Evolutionary conservation across 2,113 vertebrate genomes (phyloP).

Genomic region (Ploceus nigricollis): DNA sequence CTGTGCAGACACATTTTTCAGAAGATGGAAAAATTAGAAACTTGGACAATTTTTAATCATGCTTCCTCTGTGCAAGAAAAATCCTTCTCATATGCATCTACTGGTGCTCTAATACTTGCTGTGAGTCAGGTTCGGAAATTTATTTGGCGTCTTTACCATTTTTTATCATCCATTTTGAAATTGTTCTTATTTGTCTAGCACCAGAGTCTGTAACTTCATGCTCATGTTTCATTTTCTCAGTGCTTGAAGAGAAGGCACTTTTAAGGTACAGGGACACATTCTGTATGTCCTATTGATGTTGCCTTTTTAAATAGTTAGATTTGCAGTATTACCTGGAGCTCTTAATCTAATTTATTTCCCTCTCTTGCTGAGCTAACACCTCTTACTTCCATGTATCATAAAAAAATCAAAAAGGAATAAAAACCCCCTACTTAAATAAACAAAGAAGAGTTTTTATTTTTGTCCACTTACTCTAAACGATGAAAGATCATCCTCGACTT

Average conservation of each 20-base stretch:
- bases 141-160: rapidly evolving
- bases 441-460: background rate
- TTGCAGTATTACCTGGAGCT: background rate
- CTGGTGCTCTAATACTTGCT: background rate
- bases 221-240: background rate
- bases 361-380: background rate
- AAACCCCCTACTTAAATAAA: background rate
- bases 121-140: background rate
- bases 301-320: background rate
- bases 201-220: background rate
- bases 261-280: background rate
- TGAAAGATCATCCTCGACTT: constrained; percentile 85
- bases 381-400: background rate
- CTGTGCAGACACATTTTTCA: background rate
- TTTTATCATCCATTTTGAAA: background rate
- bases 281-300: background rate
- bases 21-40: background rate
- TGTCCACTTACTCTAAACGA: constrained; percentile 79
- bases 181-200: background rate
- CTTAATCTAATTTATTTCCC: background rate
- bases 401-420: background rate
- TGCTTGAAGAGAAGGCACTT: background rate
- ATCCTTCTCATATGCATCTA: background rate
- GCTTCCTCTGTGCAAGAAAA: background rate
- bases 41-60: background rate